phyloP scores from a whole-genome alignment of 1,140 invertebrate genomes.

The Stenopsyche tienmushanensis region DNA sequence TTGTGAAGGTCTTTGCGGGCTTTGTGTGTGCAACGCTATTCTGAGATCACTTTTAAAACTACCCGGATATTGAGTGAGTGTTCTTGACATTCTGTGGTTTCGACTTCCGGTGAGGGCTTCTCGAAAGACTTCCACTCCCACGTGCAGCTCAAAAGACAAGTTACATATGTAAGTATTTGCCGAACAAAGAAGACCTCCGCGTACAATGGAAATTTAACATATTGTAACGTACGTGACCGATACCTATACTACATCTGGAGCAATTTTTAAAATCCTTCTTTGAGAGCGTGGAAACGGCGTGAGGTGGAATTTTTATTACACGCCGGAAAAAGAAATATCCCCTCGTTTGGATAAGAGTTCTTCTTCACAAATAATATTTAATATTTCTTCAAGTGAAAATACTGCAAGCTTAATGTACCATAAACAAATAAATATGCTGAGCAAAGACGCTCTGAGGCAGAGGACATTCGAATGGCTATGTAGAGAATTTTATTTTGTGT shows the following conservation, averaged over 20 bases:
- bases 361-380: conserved; percentile 8
- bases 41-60: conserved; percentile 21
- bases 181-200: background rate
- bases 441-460: conserved; percentile 15
- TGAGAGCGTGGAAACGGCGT: background rate
- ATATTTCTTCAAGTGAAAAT: conserved; percentile 19
- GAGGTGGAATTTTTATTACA: conserved; percentile 10
- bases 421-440: conserved; percentile 17
- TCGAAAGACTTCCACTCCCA: conserved; percentile 12
- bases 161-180: background rate
- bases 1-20: background rate
- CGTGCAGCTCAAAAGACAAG: too few relatives aligned
- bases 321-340: background rate
- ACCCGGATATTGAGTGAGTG: conserved; percentile 25
- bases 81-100: conserved; percentile 22
- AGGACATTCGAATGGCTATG: conserved; percentile 17
- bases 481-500: too few relatives aligned
- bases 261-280: background rate
- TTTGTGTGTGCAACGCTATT: conserved; percentile 2
- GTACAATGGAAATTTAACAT: too few relatives aligned
- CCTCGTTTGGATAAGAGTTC: too few relatives aligned
- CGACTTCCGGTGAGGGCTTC: conserved; percentile 8
- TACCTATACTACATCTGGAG: background rate
- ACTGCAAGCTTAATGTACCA: conserved; percentile 17
- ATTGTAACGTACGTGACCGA: too few relatives aligned